phyloP scores from a whole-genome alignment of 1,140 invertebrate genomes.

The Drosophila novamexicana region DNA sequence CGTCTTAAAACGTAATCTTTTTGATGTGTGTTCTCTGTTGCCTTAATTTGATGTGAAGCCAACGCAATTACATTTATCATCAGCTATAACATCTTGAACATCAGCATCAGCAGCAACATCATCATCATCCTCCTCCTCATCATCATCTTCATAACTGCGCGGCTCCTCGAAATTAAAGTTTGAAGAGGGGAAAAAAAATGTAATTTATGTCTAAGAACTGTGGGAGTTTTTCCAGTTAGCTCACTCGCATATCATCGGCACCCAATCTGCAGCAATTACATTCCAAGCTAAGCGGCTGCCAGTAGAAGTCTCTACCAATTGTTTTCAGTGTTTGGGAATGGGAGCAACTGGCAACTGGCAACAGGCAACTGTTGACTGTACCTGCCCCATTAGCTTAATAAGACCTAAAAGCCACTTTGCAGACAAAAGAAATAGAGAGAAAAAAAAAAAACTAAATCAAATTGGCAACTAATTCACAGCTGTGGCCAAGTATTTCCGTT shows the following conservation, averaged over 20 bases:
- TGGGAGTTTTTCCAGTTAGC: constrained; percentile 54
- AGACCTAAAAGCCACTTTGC: constrained; percentile 15
- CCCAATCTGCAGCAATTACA: constrained; percentile 54
- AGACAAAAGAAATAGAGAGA: not conserved
- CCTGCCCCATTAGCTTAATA: constrained; percentile 28
- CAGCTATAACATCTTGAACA: constrained; percentile 45
- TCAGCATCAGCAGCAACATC: not conserved
- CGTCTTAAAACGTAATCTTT: constrained; percentile 56
- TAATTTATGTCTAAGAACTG: constrained; percentile 79
- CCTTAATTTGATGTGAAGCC: constrained; percentile 45
- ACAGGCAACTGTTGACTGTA: not conserved
- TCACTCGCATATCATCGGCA: constrained; percentile 31
- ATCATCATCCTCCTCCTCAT: constrained; percentile 5
- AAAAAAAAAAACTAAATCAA: constrained; percentile 6
- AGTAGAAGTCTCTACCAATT: constrained; percentile 18
- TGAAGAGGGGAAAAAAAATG: constrained; percentile 42
- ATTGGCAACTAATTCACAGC: constrained; percentile 23
- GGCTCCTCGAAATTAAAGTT: constrained; percentile 60
- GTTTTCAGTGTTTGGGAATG: constrained; percentile 44
- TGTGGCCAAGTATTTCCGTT: constrained; percentile 8
- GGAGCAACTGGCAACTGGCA: constrained; percentile 7
- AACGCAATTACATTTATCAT: constrained; percentile 75
- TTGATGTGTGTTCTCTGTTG: constrained; percentile 56
- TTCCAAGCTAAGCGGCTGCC: constrained; percentile 43
- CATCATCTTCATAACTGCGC: constrained; percentile 10